A percentile compares a stretch with the other conserved stretches of the same genome.
Evolutionary conservation across 2,797 vertebrate species (phyloP).

Genomic region (Microchirus variegatus): DNA sequence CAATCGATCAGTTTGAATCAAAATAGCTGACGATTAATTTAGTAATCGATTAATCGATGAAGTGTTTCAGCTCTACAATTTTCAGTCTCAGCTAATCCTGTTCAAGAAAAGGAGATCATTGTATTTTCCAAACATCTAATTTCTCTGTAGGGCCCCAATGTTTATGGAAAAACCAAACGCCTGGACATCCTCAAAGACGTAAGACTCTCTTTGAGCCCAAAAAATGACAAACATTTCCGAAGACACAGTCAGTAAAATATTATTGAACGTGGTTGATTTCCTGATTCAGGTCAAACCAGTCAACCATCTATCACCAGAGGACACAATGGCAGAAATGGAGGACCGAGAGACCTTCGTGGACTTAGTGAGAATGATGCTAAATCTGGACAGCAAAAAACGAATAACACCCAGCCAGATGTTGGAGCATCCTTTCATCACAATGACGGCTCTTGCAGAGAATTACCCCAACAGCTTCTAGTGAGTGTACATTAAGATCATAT

Average conservation of each 20-base stretch:
- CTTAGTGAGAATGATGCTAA: conserved; percentile 21
- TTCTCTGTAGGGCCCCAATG: background rate
- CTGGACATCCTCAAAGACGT: conserved; percentile 1
- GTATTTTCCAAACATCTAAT: too few relatives aligned
- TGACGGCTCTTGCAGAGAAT: background rate
- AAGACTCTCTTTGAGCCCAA: background rate
- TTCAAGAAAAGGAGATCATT: too few relatives aligned
- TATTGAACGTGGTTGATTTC: background rate
- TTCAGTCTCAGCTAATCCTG: too few relatives aligned
- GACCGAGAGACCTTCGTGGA: conserved; percentile 6
- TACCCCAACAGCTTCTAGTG: conserved; percentile 15
- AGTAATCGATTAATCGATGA: too few relatives aligned
- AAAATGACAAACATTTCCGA: background rate
- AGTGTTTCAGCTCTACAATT: too few relatives aligned
- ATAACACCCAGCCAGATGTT: conserved; percentile 14
- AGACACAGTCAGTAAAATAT: background rate
- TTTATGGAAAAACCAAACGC: background rate
- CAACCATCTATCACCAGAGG: background rate
- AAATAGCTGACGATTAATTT: too few relatives aligned
- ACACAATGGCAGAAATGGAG: background rate
- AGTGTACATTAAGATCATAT: background rate
- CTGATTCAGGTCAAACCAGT: conserved; percentile 7
- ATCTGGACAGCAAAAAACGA: background rate
- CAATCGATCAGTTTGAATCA: too few relatives aligned
- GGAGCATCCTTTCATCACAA: conserved; percentile 15